phyloP scores from a whole-genome alignment of 2,797 vertebrate genomes.

The Epinephelus coioides region DNA sequence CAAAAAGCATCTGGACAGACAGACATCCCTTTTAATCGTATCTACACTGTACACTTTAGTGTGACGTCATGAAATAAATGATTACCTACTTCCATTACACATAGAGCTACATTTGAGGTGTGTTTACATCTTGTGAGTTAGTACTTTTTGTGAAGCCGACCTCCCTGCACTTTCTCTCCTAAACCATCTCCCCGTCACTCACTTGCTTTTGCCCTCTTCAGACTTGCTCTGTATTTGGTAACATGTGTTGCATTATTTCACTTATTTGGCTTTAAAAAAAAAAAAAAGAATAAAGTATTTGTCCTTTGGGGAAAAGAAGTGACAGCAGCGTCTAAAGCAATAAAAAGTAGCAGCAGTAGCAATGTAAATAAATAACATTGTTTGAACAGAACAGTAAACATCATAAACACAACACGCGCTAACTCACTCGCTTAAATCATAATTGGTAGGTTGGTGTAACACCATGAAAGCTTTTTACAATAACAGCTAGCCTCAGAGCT shows the following conservation, averaged over 20 bases:
- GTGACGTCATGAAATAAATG: conserved; percentile 32
- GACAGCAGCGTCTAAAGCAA: conserved; percentile 87
- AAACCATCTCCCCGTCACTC: conserved; percentile 9
- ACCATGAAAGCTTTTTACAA: conserved; percentile 81
- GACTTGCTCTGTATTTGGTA: conserved; percentile 85
- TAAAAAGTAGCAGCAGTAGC: conserved; percentile 78
- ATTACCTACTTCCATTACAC: conserved; percentile 39
- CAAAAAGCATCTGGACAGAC: conserved; percentile 76
- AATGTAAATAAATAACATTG: conserved; percentile 85
- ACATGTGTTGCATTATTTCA: conserved; percentile 83
- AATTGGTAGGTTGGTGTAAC: conserved; percentile 75
- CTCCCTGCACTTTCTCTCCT: conserved; percentile 26
- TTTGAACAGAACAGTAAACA: conserved; percentile 67
- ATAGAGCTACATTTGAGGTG: conserved; percentile 49
- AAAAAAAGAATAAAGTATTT: conserved; percentile 67
- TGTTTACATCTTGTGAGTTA: conserved; percentile 51
- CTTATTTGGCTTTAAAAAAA: conserved; percentile 83
- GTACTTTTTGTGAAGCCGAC: conserved; percentile 42
- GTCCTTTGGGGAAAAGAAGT: conserved; percentile 84
- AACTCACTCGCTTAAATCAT: conserved; percentile 66
- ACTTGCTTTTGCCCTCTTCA: conserved; percentile 67
- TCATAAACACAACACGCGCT: conserved; percentile 56
- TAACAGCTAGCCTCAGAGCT: conserved; percentile 58
- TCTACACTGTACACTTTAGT: conserved; percentile 56
- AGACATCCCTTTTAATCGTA: conserved; percentile 51